Evolutionary conservation across 2,797 vertebrate genomes (phyloP), one percentile per base, ranked within the genome.

Genomic region (Sylvia borin): DNA sequence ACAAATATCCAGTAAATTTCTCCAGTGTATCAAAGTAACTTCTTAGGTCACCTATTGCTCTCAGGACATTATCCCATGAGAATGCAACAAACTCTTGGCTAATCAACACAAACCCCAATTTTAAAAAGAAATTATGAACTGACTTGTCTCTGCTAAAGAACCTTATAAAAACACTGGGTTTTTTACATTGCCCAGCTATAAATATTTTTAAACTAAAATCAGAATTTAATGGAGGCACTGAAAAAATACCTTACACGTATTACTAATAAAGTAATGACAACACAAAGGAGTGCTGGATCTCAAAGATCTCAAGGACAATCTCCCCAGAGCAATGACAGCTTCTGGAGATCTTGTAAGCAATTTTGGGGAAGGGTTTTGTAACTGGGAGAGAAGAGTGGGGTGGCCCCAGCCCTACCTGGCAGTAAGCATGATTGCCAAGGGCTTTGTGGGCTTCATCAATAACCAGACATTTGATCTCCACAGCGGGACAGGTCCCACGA

Each of bases 371-470:
- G 45, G n/a, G 1, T 65, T 67, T 32, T 29, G 36, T 10, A 18
- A 26, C 16, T 51, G 20, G 12, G 9, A 45, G 16, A 43, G 16
- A 21, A 50, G 32, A 43, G n/a, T 2, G 13, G 19, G 10, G 32
- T 7, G 57, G 31, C 12, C 34, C 16, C 71, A 71, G 79, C 34
- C 22, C 71, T 98, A 99, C 99, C 99, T 99, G 99, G 90, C 99
- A 99, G 97, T 99, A 99, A 17, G 99, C 99, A 7, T 99, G 98
- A 95, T 99, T 99, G 61, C 99, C 99, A 51, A 99, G 98, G 16
- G 99, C 99, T 96, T 99, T 99, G 97, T 99, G 99, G 53, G 99
- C 99, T 96, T 99, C 99, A 67, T 99, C 99, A 20, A 99, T 98
- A 70, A 99, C 99, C 86, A 99, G 96, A 87, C 99, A 99, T 73